Percentiles rank a stretch among this genome's conserved stretches.
These are phyloP conservation scores for Drymodes brunneopygia DNA, from an alignment of 2,113 vertebrate species.

Conservation along the genomic window DNA sequence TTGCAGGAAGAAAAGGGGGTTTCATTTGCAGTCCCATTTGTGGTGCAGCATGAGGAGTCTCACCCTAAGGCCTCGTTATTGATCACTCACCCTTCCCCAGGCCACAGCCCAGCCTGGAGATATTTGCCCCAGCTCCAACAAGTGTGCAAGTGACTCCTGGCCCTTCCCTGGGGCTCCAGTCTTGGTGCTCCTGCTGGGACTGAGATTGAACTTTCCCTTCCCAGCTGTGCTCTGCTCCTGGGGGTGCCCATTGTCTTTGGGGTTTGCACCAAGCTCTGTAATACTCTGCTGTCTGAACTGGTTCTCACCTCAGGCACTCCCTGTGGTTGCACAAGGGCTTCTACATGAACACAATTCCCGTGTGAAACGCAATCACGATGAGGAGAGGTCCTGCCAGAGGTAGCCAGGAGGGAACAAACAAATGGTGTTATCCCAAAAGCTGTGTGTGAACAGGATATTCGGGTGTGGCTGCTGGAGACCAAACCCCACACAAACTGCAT, in stretches of 20 bases:
- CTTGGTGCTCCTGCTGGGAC: neutral
- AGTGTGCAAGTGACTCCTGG: neutral
- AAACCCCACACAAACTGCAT: neutral
- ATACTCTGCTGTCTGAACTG: neutral
- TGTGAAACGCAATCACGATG: neutral
- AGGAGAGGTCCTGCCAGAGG: neutral
- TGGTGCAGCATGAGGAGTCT: neutral
- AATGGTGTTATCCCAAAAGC: no score
- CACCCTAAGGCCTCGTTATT: accelerated
- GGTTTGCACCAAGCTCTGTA: neutral
- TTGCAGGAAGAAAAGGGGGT: neutral
- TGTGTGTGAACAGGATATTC: neutral
- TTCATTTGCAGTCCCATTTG: neutral
- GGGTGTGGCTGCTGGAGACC: neutral
- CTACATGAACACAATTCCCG: neutral
- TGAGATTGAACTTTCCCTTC: neutral
- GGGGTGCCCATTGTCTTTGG: neutral
- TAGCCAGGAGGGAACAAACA: neutral
- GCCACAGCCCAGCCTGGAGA: neutral
- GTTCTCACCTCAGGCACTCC: neutral
- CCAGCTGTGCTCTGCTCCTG: neutral
- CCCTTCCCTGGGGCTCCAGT: neutral
- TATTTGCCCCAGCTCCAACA: neutral
- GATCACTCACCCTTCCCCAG: neutral
- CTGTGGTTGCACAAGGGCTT: neutral